A percentile compares a stretch with the other conserved stretches of the same genome.
phyloP scores from a whole-genome alignment of 2,113 vertebrate genomes.

The Pampusana beccarii region DNA sequence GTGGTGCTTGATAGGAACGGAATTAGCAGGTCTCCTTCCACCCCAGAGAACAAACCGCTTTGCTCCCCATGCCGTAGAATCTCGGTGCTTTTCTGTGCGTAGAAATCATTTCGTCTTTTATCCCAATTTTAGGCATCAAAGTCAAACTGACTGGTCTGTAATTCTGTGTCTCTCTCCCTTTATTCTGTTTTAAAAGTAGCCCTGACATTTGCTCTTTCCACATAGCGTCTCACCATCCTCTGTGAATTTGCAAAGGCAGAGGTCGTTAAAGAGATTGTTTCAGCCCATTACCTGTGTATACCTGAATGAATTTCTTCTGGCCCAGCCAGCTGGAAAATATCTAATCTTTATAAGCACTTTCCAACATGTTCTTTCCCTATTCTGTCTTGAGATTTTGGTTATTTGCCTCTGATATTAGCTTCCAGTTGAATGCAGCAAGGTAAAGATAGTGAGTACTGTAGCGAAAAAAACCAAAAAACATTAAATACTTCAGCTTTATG shows the following conservation, averaged over 20 bases:
- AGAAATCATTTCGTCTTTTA: not conserved
- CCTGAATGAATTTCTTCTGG: not conserved
- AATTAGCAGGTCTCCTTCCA: not conserved
- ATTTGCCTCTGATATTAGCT: not conserved
- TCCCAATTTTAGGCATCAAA: not conserved
- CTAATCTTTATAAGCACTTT: not conserved
- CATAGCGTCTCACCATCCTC: accelerated
- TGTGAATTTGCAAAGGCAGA: not conserved
- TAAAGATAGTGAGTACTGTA: not conserved
- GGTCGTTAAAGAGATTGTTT: not conserved
- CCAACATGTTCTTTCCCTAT: not conserved
- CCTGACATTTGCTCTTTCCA: not conserved
- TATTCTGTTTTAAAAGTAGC: not conserved
- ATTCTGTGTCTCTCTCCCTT: not conserved
- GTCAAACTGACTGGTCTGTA: not conserved
- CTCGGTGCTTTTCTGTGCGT: accelerated
- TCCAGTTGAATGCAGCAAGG: not conserved
- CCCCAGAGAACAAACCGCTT: not conserved
- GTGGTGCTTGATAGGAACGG: not conserved
- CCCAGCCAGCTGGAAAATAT: not conserved
- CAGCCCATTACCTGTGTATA: not conserved
- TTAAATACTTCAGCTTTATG: not conserved
- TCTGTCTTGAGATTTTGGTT: not conserved
- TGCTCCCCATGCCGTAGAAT: not conserved
- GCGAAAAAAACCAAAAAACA: not conserved